Conservation (phyloP, 1,140 invertebrate species). For the Meteorus sp. region DNA sequence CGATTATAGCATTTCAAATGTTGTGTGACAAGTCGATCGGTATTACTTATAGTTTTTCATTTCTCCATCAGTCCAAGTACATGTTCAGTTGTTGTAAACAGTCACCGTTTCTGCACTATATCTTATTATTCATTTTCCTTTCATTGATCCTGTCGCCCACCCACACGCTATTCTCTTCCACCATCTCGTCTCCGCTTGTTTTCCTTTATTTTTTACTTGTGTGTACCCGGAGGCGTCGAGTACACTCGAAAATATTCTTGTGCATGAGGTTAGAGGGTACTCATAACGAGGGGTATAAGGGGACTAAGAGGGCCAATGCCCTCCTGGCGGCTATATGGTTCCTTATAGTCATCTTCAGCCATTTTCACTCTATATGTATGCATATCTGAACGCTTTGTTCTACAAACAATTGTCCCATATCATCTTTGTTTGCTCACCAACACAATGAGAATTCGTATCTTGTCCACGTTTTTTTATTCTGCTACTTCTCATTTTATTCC, state of each 20-base stretch:
- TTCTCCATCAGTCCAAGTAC: too few species aligned
- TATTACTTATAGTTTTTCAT: too few species aligned
- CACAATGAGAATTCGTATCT: background rate
- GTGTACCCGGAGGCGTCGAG: background rate
- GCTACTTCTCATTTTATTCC: too few species aligned
- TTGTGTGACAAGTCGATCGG: too few species aligned
- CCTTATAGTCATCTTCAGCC: background rate
- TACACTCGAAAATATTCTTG: slow-evolving; percentile 4
- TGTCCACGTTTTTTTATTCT: too few species aligned
- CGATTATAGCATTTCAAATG: too few species aligned
- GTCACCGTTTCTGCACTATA: too few species aligned
- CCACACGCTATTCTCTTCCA: background rate
- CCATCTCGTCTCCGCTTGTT: background rate
- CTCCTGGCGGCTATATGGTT: slow-evolving; percentile 20
- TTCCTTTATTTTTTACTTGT: background rate
- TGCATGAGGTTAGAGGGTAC: slow-evolving; percentile 8
- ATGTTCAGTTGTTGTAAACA: too few species aligned
- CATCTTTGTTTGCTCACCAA: slow-evolving; percentile 12
- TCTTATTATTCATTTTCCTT: too few species aligned
- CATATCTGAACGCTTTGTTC: slow-evolving; percentile 11
- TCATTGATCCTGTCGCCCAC: too few species aligned
- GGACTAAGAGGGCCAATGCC: slow-evolving; percentile 25
- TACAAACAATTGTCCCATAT: slow-evolving; percentile 2
- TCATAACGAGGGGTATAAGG: background rate
- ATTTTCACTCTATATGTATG: background rate